A percentile compares a stretch with the other conserved stretches of the same genome.
Evolutionary conservation across 2,888 invertebrate species (phyloP).

Genomic region (Agrotis puta): DNA sequence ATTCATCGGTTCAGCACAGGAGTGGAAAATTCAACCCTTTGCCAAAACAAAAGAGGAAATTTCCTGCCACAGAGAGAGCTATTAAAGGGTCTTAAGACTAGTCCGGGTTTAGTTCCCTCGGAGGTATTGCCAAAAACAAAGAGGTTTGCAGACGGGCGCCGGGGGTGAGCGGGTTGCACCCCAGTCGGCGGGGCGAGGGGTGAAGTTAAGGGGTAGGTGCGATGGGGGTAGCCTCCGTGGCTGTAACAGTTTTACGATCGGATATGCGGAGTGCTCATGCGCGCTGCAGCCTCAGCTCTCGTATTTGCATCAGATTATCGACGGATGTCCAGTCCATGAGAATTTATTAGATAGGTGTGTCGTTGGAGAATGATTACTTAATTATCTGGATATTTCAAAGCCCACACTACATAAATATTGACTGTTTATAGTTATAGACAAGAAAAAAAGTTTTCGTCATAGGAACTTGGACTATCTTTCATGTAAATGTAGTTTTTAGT

Average conservation of each 20-base stretch:
- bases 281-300: slow-evolving; percentile 81
- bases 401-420: neutral
- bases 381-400: slow-evolving; percentile 5
- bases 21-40: slow-evolving; percentile 77
- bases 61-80: slow-evolving; percentile 84
- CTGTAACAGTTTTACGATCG: slow-evolving; percentile 89
- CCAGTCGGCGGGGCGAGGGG: slow-evolving; percentile 52
- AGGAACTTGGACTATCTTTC: too few species aligned
- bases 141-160: slow-evolving; percentile 82
- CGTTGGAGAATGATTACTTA: neutral
- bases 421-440: neutral
- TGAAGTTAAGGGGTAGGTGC: slow-evolving; percentile 62
- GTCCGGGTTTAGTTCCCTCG: slow-evolving; percentile 83
- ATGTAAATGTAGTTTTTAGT: too few species aligned
- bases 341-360: slow-evolving; percentile 51
- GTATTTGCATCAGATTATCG: slow-evolving; percentile 89
- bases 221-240: slow-evolving; percentile 73
- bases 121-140: slow-evolving; percentile 88
- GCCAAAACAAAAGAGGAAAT: slow-evolving; percentile 73
- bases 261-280: slow-evolving; percentile 88
- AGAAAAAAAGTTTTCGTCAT: neutral
- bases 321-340: slow-evolving; percentile 71
- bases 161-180: slow-evolving; percentile 69
- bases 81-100: slow-evolving; percentile 89
- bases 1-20: slow-evolving; percentile 62